phyloP scores from a whole-genome alignment of 2,888 invertebrate genomes.

The Cheilosia urbana region DNA sequence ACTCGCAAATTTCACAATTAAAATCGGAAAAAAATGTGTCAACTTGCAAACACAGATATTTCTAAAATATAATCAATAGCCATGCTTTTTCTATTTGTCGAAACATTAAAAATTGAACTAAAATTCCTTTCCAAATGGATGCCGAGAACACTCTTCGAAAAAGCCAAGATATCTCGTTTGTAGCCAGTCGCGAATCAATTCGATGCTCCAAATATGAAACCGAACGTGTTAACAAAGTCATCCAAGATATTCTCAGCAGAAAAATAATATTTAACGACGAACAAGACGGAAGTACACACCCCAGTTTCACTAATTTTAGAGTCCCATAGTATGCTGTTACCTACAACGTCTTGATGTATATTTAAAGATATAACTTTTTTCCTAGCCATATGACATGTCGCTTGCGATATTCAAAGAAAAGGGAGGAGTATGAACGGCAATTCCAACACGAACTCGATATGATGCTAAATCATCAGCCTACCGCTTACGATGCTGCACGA shows the following conservation, averaged over 20 bases:
- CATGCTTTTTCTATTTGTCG: no score
- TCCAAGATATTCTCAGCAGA: constrained; percentile 27
- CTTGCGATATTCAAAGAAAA: constrained; percentile 71
- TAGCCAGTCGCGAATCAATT: not conserved
- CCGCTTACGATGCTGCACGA: constrained; percentile 77
- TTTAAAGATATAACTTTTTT: not conserved
- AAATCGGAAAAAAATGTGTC: no score
- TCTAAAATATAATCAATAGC: no score
- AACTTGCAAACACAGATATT: no score
- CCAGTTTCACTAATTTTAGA: constrained; percentile 76
- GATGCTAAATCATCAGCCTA: constrained; percentile 71
- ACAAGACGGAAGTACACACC: constrained; percentile 70
- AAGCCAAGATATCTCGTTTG: not conserved
- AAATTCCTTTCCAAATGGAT: not conserved
- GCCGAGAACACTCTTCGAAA: not conserved
- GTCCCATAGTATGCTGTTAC: constrained; percentile 75
- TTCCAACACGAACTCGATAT: constrained; percentile 76
- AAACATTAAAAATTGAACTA: no score
- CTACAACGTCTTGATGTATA: not conserved
- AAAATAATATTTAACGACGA: constrained; percentile 46
- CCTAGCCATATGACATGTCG: constrained; percentile 74
- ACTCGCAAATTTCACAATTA: no score
- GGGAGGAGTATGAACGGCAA: constrained; percentile 74
- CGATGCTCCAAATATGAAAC: not conserved
- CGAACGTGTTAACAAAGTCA: constrained; percentile 27